Conservation (phyloP, 2,113 vertebrate genomes). For the Cynocephalus volans region DNA sequence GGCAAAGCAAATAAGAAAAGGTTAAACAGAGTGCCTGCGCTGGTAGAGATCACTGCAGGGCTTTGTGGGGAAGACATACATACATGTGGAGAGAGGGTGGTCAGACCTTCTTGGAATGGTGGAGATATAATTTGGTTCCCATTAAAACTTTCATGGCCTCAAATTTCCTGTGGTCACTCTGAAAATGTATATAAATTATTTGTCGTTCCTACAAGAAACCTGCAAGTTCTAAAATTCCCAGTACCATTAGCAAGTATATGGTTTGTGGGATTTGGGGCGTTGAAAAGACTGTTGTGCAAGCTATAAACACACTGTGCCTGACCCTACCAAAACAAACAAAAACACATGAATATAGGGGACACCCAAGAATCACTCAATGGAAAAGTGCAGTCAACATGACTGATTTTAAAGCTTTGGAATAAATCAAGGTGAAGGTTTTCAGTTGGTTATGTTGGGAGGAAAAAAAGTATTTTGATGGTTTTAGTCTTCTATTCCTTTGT, state of each 20-base stretch:
- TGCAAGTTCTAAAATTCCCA: background rate
- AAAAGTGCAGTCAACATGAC: background rate
- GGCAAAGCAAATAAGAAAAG: background rate
- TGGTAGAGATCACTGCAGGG: background rate
- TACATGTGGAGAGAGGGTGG: background rate
- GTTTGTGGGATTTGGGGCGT: background rate
- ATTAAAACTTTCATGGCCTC: constrained; percentile 30
- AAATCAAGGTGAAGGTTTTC: constrained; percentile 43
- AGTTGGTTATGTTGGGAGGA: background rate
- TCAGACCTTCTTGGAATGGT: background rate
- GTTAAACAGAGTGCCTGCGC: background rate
- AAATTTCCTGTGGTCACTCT: background rate
- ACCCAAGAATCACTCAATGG: background rate
- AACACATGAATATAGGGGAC: background rate
- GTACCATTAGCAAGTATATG: background rate
- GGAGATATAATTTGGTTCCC: background rate
- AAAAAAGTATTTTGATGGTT: background rate
- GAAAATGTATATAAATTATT: background rate
- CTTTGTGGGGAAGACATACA: accelerated
- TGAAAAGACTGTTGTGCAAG: constrained; percentile 3
- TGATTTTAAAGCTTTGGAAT: constrained; percentile 56
- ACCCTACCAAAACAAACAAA: constrained; percentile 55
- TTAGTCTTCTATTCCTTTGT: constrained; percentile 30
- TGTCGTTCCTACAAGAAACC: constrained; percentile 2
- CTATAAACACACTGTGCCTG: background rate